Percentiles rank a stretch among this genome's conserved stretches.
Evolutionary conservation across 2,113 vertebrate genomes (phyloP).

Genomic region (Myotis yumanensis): DNA sequence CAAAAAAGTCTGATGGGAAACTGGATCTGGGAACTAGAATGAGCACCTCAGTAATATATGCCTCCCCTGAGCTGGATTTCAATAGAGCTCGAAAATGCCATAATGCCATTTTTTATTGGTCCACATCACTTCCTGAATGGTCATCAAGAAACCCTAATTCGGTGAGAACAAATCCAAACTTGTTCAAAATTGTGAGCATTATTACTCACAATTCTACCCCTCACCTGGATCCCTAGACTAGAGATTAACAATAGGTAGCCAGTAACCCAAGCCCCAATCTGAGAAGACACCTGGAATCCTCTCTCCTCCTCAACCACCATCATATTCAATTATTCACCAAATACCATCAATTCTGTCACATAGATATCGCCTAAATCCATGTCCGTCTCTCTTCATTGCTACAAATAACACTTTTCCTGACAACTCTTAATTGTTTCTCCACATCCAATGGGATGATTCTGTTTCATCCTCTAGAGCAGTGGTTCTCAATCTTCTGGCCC

Average conservation of each 20-base stretch:
- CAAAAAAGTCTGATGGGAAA: background rate
- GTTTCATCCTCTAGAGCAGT: background rate
- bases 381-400: background rate
- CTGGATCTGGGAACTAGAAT: background rate
- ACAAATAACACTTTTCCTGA: background rate
- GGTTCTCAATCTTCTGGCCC: no score
- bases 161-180: background rate
- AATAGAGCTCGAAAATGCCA: background rate
- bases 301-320: background rate
- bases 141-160: background rate
- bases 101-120: background rate
- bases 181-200: background rate
- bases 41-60: background rate
- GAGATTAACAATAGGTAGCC: background rate
- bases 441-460: background rate
- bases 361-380: background rate
- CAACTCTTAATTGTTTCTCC: background rate
- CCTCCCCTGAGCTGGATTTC: background rate
- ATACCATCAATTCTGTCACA: background rate
- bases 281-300: background rate
- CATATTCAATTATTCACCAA: background rate
- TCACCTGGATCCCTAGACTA: background rate
- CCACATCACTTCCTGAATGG: background rate
- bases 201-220: background rate
- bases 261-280: background rate